Evolutionary conservation across 2,113 vertebrate species (phyloP).

Genomic region (Elephantulus edwardii): DNA sequence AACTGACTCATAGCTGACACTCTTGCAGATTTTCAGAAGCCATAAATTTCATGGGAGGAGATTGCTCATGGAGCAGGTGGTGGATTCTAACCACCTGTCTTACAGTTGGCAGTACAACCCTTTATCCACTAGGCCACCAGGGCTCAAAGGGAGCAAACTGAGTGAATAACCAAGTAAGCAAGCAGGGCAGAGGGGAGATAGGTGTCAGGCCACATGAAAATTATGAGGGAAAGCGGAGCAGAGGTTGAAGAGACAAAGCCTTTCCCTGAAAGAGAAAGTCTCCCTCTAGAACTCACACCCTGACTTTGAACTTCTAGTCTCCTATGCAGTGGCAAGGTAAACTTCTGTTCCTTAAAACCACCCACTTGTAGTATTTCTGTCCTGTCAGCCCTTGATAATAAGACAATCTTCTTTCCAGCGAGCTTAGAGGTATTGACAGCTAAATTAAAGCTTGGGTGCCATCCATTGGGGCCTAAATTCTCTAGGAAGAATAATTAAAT

Average conservation of each 20-base stretch:
- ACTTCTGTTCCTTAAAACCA: not conserved
- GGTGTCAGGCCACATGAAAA: not conserved
- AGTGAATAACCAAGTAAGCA: not conserved
- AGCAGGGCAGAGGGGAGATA: not conserved
- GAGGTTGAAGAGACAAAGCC: not conserved
- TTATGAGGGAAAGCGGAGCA: not conserved
- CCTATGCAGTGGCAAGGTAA: not conserved
- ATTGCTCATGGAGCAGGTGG: no score
- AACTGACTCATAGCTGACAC: no score
- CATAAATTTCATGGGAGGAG: no score
- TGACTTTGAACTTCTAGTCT: not conserved
- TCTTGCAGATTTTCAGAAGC: no score
- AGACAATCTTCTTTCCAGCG: not conserved
- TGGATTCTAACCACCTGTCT: no score
- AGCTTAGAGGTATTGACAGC: not conserved
- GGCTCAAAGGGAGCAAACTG: not conserved
- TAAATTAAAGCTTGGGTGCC: not conserved
- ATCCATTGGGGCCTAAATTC: not conserved
- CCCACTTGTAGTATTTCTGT: not conserved
- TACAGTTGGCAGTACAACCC: no score
- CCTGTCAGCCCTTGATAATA: not conserved
- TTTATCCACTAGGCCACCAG: no score
- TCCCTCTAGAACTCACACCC: not conserved
- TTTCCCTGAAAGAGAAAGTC: not conserved
- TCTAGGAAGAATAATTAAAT: not conserved